Conservation (phyloP, 2,113 vertebrate genomes). For the Eubucco bourcierii region DNA sequence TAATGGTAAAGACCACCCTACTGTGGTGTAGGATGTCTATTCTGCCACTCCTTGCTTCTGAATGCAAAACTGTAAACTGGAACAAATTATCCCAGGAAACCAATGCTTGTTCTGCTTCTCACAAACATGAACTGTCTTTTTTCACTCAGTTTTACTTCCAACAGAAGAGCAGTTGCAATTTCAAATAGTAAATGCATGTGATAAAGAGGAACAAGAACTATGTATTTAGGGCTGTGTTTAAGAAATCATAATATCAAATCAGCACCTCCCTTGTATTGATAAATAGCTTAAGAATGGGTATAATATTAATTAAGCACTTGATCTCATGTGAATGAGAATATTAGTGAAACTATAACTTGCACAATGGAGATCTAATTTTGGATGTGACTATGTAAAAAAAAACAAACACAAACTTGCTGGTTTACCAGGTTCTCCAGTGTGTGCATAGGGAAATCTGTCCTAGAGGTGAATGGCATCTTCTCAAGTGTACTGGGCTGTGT, state of each 20-base stretch:
- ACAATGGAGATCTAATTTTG: conserved; percentile 57
- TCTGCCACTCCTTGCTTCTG: background rate
- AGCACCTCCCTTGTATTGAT: conserved; percentile 23
- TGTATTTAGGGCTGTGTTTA: background rate
- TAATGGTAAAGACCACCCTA: background rate
- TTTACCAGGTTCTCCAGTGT: conserved; percentile 1
- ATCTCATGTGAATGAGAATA: conserved; percentile 59
- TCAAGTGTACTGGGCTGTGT: background rate
- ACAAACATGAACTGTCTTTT: accelerated
- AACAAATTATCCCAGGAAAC: background rate
- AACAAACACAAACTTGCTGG: background rate
- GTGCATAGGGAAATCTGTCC: conserved; percentile 13
- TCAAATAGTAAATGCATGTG: background rate
- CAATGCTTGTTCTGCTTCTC: background rate
- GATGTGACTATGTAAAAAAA: background rate
- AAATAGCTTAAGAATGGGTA: conserved; percentile 37
- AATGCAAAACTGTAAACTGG: background rate
- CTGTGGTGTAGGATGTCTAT: background rate
- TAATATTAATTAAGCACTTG: conserved; percentile 54
- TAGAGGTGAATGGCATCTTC: background rate
- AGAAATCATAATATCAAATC: background rate
- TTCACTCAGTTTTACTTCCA: background rate
- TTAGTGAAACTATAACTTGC: conserved; percentile 26
- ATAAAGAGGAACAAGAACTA: background rate
- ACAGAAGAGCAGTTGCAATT: background rate